Evolutionary conservation across 2,113 vertebrate species (phyloP).

Genomic region (Myotis lucifugus): DNA sequence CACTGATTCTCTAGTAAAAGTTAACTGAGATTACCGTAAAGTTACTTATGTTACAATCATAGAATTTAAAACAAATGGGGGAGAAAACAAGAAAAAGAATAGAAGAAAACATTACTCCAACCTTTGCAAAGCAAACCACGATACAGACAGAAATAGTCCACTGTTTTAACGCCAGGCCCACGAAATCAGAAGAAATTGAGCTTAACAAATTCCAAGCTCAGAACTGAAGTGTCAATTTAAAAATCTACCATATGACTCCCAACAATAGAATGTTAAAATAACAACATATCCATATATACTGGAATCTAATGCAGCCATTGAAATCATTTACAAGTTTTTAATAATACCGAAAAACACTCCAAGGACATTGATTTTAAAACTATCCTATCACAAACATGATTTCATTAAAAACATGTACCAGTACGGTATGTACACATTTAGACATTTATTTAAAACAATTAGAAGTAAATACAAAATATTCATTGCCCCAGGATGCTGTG

Average conservation of each 20-base stretch:
- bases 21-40: neutral
- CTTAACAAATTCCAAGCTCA: neutral
- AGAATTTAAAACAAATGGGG: slow-evolving; percentile 4
- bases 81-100: neutral
- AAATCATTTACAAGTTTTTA: neutral
- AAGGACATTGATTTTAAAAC: neutral
- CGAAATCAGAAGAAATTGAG: neutral
- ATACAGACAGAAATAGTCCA: neutral
- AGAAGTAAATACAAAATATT: slow-evolving; percentile 15
- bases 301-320: neutral
- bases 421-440: neutral
- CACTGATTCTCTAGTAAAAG: slow-evolving; percentile 24
- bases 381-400: neutral
- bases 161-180: neutral
- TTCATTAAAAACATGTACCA: neutral
- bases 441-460: neutral
- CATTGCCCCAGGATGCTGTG: neutral
- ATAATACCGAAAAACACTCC: neutral
- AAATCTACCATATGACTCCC: neutral
- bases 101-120: neutral
- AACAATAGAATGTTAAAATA: neutral
- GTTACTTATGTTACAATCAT: neutral
- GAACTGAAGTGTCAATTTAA: neutral
- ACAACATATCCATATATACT: neutral
- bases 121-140: neutral